A percentile compares a stretch with the other conserved stretches of the same genome.
Evolutionary conservation across 2,797 vertebrate species (phyloP).

Genomic region (Carduelis carduelis): DNA sequence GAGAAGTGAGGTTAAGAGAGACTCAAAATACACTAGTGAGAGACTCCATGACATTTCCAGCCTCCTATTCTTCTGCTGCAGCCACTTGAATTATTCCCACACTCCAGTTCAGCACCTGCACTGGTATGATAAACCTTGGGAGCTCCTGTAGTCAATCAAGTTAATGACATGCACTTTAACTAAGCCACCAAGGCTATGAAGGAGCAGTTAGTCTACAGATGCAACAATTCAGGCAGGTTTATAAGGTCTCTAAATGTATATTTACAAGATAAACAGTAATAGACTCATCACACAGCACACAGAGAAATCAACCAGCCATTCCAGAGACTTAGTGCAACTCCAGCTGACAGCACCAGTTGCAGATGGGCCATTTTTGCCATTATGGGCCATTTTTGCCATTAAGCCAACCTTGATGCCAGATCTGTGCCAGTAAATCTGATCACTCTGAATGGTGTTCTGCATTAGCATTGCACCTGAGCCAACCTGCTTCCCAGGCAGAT

Average conservation of each 20-base stretch:
- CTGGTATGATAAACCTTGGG: constrained; percentile 19
- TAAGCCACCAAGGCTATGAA: background rate
- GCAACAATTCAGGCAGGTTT: constrained; percentile 18
- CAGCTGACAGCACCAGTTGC: background rate
- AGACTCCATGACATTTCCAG: constrained; percentile 19
- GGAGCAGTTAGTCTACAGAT: constrained; percentile 4
- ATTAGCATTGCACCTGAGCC: background rate
- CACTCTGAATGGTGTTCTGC: background rate
- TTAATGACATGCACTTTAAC: constrained; percentile 6
- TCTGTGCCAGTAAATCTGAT: background rate
- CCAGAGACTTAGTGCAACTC: background rate
- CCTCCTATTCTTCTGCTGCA: background rate
- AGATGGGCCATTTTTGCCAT: background rate
- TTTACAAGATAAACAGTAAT: background rate
- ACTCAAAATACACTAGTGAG: background rate
- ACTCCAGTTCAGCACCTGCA: constrained; percentile 1
- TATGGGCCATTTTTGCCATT: background rate
- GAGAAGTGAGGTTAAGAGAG: constrained; percentile 27
- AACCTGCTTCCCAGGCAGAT: background rate
- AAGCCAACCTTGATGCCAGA: background rate
- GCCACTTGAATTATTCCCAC: background rate
- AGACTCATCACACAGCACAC: background rate
- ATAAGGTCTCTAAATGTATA: constrained; percentile 21
- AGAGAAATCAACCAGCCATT: background rate
- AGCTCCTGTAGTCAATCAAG: background rate